Evolutionary conservation across 2,113 vertebrate genomes (phyloP).

Genomic region (Periophthalmus modestus): DNA sequence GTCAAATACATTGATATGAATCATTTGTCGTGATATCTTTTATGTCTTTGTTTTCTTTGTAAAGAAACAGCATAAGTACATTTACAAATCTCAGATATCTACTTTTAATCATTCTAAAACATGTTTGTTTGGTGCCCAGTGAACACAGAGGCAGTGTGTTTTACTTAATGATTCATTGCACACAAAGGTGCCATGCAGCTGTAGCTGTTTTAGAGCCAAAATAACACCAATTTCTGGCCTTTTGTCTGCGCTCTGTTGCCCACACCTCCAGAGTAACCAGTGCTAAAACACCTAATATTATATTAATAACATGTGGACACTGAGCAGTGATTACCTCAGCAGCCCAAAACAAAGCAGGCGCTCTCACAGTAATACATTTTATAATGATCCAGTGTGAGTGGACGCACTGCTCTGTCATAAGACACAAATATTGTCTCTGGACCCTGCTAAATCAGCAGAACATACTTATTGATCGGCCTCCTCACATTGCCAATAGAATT

Average conservation of each 20-base stretch:
- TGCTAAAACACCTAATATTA: slow-evolving; percentile 45
- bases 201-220: slow-evolving; percentile 67
- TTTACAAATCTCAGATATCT: neutral
- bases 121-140: slow-evolving; percentile 70
- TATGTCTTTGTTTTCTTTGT: neutral
- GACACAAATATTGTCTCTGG: slow-evolving; percentile 90
- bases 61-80: neutral
- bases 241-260: slow-evolving; percentile 61
- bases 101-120: neutral
- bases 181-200: slow-evolving; percentile 35
- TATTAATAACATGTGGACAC: slow-evolving; percentile 73
- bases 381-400: slow-evolving; percentile 88
- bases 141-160: slow-evolving; percentile 74
- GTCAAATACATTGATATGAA: neutral
- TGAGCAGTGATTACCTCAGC: slow-evolving; percentile 77
- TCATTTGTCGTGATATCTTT: neutral
- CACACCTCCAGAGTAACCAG: slow-evolving; percentile 30
- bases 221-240: slow-evolving; percentile 12
- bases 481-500: slow-evolving; percentile 80
- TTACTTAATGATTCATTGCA: slow-evolving; percentile 51
- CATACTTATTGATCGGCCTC: slow-evolving; percentile 88
- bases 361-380: slow-evolving; percentile 84
- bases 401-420: slow-evolving; percentile 84
- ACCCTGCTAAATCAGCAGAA: slow-evolving; percentile 89
- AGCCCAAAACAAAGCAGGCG: slow-evolving; percentile 81